Conservation (phyloP, 2,888 invertebrate genomes). For the Argyresthia albistria region DNA sequence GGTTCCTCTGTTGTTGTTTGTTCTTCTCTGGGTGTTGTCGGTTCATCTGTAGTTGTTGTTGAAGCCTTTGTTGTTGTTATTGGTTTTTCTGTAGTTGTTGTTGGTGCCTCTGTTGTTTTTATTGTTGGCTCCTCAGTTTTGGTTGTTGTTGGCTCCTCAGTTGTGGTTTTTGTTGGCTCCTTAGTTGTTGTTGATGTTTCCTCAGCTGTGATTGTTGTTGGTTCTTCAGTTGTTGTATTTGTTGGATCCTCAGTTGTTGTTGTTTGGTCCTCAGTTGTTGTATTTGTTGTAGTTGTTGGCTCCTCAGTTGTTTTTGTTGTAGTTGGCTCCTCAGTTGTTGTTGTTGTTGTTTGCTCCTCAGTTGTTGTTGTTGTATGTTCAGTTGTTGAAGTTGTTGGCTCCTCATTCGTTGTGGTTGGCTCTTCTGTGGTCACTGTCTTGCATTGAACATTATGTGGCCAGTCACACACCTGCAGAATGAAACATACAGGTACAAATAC, state of each 20-base stretch:
- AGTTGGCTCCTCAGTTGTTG: too few relatives aligned
- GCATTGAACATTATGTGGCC: conserved; percentile 17
- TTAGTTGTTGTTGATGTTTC: conserved; percentile 1
- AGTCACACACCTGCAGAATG: conserved; percentile 20
- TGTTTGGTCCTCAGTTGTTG: too few relatives aligned
- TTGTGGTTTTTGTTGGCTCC: neutral
- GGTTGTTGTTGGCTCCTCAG: neutral
- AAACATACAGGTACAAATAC: neutral
- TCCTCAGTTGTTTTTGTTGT: conserved; percentile 1
- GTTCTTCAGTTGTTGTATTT: conserved; percentile 1
- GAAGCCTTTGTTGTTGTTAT: too few relatives aligned
- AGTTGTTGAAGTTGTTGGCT: conserved; percentile 1
- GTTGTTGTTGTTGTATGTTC: conserved; percentile 5
- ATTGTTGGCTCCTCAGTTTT: neutral
- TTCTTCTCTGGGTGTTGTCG: too few relatives aligned
- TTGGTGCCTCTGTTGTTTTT: neutral
- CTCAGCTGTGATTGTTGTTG: conserved; percentile 4
- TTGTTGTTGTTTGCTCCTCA: conserved; percentile 3
- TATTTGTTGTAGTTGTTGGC: too few relatives aligned
- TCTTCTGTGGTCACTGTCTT: neutral
- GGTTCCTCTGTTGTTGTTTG: too few relatives aligned
- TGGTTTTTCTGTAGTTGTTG: too few relatives aligned
- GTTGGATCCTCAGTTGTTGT: conserved; percentile 2
- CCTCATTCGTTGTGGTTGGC: neutral
- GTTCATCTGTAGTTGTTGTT: too few relatives aligned